phyloP scores from a whole-genome alignment of 2,797 vertebrate species.

The Spinus olivaceus region DNA sequence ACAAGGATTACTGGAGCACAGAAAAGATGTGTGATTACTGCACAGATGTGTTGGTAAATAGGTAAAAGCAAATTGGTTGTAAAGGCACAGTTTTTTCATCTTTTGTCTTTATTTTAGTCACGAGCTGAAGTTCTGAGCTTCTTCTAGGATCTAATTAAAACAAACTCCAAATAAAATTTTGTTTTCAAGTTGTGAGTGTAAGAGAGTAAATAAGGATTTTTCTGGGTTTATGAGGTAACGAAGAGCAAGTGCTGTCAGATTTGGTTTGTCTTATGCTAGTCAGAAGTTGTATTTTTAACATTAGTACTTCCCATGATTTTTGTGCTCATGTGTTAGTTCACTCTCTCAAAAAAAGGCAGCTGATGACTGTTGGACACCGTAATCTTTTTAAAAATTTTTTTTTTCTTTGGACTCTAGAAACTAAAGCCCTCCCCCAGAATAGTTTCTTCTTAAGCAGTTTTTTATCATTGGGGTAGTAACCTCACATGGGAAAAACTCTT shows the following conservation, averaged over 20 bases:
- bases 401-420: neutral
- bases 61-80: neutral
- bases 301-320: neutral
- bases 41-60: neutral
- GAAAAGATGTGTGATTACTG: neutral
- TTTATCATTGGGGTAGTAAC: neutral
- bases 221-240: fast-evolving
- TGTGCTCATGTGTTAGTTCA: fast-evolving
- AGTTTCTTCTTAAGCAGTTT: neutral
- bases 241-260: neutral
- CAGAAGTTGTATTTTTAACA: neutral
- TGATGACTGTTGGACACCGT: neutral
- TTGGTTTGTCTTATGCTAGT: neutral
- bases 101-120: neutral
- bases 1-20: neutral
- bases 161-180: neutral
- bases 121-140: neutral
- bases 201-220: neutral
- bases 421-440: neutral
- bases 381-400: neutral
- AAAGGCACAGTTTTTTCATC: neutral
- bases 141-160: neutral
- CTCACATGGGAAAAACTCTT: neutral
- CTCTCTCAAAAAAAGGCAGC: neutral
- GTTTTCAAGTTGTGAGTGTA: neutral